These are phyloP conservation scores for Trichonephila clavata DNA, from an alignment of 1,140 invertebrate species.

Conservation along the genomic window DNA sequence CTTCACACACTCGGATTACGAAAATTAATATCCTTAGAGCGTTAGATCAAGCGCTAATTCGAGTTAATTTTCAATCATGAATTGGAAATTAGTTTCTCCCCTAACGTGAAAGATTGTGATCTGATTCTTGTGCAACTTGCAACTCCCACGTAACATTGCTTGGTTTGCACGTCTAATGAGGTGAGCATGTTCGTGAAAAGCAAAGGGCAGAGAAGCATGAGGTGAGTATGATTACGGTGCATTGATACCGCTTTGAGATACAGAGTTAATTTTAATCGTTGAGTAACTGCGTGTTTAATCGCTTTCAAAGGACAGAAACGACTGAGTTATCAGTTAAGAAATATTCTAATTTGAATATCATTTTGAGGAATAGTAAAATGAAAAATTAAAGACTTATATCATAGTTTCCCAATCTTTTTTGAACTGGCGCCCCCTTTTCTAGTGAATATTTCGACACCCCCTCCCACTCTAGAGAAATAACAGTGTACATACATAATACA, in stretches of 20 bases:
- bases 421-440: too few species aligned
- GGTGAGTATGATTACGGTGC: background rate
- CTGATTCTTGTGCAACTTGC: background rate
- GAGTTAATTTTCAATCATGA: conserved; percentile 47
- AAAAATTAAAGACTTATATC: too few species aligned
- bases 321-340: too few species aligned
- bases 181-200: background rate
- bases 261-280: background rate
- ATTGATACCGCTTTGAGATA: background rate
- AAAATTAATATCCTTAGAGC: conserved; percentile 55
- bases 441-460: too few species aligned
- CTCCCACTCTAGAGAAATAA: too few species aligned
- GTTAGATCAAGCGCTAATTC: conserved; percentile 41
- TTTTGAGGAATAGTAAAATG: too few species aligned
- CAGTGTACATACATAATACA: too few species aligned
- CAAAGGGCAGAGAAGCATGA: background rate
- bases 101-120: background rate
- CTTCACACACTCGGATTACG: background rate
- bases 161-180: background rate
- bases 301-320: too few species aligned
- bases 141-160: background rate
- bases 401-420: too few species aligned
- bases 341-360: too few species aligned
- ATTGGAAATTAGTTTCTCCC: conserved; percentile 23
- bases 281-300: too few species aligned